phyloP scores from a whole-genome alignment of 2,113 vertebrate genomes.

The Hipposideros armiger region DNA sequence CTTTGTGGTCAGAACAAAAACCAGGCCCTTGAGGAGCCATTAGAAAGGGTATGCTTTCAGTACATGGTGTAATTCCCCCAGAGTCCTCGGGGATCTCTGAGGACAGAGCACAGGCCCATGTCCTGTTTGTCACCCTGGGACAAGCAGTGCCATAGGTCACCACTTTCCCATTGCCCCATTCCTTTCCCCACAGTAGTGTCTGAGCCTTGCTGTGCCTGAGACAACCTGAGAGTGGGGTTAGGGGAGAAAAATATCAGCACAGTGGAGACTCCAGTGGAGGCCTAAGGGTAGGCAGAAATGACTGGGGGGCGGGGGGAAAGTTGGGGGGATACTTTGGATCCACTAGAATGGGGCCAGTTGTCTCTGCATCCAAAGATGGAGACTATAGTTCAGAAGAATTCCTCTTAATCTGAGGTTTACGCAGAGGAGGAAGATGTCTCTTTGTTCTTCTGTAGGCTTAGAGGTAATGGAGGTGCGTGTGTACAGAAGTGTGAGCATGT shows the following conservation, averaged over 20 bases:
- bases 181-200: not conserved
- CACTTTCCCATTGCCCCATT: not conserved
- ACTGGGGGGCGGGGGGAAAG: no score
- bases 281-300: not conserved
- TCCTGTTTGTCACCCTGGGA: not conserved
- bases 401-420: not conserved
- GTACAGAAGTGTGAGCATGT: not conserved
- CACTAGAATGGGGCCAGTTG: not conserved
- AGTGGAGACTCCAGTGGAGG: not conserved
- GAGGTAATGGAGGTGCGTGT: not conserved
- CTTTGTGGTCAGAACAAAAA: slow-evolving; percentile 20
- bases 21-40: not conserved
- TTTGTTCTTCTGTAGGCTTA: not conserved
- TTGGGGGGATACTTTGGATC: not conserved
- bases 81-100: slow-evolving; percentile 3
- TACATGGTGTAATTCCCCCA: not conserved
- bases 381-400: not conserved
- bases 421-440: not conserved
- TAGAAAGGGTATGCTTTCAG: slow-evolving; percentile 24
- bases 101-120: not conserved
- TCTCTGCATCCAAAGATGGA: not conserved
- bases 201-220: not conserved
- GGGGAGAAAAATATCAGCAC: not conserved
- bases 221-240: not conserved
- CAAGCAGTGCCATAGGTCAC: rapidly evolving